Evolutionary conservation across 2,797 vertebrate species (phyloP), one percentile per base, ranked within the genome.

Genomic region (Helostoma temminkii): DNA sequence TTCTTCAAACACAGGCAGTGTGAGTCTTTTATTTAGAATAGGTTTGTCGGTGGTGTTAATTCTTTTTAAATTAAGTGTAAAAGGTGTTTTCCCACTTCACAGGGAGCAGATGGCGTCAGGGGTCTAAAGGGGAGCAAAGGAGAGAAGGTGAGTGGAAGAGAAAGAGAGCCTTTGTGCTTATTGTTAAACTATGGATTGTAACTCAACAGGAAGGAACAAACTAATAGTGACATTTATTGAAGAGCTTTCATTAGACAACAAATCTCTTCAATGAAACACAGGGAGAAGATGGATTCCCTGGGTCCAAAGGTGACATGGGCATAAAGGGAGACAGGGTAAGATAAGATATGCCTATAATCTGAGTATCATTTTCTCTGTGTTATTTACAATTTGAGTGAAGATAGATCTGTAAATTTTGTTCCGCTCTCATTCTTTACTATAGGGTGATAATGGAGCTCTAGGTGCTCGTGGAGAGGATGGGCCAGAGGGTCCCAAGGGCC

Each of bases 241-340:
- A 70, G 56, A 49, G 4, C 15, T 57, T 47, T 57, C 55, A 71
- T 64, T 78, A 55, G 9, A 79, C 41, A 66, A 82, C 57, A 34
- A 9, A 30, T 66, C 15, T 75, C 25, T 5, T 66, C 37, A 66
- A 57, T 80, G 62, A 52, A 47, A 59, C 39, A 32, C 84, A 97
- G 96, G 96, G 97, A 86, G 96, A 96, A 92, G 96, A 96, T 21
- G 96, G 96, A 64, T 98, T 97, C 75, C 95, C 95, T 0, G 96
- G 96, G 69, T 93, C 93, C 82, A 97, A 97, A 93, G 96, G 96
- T 42, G 96, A 98, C 58, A 94, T 92, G 87, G 96, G 96, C 32
- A 71, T 90, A 69, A 95, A 94, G 56, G 96, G 96, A 90, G 96
- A 98, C 76, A 88, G 91, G 93, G 96, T 97, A 91, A 95, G 94